Conservation (phyloP, 1,140 invertebrate species). For the Drosophila sp. region DNA sequence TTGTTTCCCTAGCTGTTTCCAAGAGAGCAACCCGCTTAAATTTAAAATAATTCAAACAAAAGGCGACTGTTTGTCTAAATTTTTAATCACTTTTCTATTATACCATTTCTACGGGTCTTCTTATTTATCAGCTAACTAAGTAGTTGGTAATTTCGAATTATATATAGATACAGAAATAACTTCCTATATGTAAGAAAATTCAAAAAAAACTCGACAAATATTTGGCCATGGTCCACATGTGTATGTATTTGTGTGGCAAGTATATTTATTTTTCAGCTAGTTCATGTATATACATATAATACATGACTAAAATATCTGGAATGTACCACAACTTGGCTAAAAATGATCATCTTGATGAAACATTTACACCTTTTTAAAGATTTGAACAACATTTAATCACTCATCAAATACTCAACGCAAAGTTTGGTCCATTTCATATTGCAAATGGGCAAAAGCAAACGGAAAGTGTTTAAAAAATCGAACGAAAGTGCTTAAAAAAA, state of each 20-base stretch:
- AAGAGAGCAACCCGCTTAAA: no score
- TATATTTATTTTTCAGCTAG: constrained; percentile 23
- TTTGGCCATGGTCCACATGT: constrained; percentile 1
- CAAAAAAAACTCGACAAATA: constrained; percentile 3
- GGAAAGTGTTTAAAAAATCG: neutral
- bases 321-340: neutral
- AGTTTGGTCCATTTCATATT: neutral
- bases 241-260: neutral
- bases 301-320: neutral
- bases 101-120: no score
- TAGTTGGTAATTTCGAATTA: no score
- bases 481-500: neutral
- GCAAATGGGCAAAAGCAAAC: neutral
- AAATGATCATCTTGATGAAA: constrained; percentile 1
- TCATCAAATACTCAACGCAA: neutral
- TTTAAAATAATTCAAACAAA: no score
- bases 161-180: no score
- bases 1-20: no score
- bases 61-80: no score
- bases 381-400: neutral
- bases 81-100: no score
- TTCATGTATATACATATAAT: constrained; percentile 27
- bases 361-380: neutral
- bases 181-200: neutral
- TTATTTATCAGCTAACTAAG: no score